These are phyloP conservation scores for Tetramorium bicarinatum DNA, from an alignment of 2,888 invertebrate species.

Conservation along the genomic window DNA sequence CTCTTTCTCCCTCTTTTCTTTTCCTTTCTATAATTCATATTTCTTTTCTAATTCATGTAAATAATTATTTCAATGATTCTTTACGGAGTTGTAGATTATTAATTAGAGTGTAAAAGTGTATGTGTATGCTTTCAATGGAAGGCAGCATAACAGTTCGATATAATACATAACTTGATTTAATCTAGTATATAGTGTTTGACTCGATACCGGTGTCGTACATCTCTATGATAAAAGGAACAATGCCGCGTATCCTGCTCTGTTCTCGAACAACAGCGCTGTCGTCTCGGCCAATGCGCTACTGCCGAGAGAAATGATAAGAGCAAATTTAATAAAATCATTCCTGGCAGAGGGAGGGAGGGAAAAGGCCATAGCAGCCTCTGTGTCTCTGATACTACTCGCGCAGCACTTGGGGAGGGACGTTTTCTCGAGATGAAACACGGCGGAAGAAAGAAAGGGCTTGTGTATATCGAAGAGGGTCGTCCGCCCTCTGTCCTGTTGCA, in stretches of 20 bases:
- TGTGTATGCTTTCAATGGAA: neutral
- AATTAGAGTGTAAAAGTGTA: neutral
- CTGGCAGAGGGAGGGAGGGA: constrained; percentile 28
- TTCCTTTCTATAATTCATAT: neutral
- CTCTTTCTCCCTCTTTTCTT: neutral
- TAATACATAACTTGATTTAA: neutral
- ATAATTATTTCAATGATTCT: neutral
- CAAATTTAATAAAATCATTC: constrained; percentile 80
- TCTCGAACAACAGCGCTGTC: constrained; percentile 36
- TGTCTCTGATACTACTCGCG: constrained; percentile 64
- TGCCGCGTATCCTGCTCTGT: constrained; percentile 25
- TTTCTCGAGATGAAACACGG: constrained; percentile 63
- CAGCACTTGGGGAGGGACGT: constrained; percentile 40
- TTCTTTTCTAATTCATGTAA: neutral
- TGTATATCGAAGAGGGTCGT: constrained; percentile 45
- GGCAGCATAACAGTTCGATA: neutral
- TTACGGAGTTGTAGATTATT: neutral
- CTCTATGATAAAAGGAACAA: constrained; percentile 48
- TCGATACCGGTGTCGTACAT: constrained; percentile 30
- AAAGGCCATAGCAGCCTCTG: constrained; percentile 49
- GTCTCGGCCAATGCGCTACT: constrained; percentile 55
- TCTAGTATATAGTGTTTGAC: neutral
- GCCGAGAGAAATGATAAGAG: constrained; percentile 70
- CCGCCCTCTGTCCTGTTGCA: constrained; percentile 32
- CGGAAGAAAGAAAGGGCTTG: constrained; percentile 53